phyloP scores from a whole-genome alignment of 30 jellyfish, hydroid and myxozoan genomes.

The Aurelia aurita region DNA sequence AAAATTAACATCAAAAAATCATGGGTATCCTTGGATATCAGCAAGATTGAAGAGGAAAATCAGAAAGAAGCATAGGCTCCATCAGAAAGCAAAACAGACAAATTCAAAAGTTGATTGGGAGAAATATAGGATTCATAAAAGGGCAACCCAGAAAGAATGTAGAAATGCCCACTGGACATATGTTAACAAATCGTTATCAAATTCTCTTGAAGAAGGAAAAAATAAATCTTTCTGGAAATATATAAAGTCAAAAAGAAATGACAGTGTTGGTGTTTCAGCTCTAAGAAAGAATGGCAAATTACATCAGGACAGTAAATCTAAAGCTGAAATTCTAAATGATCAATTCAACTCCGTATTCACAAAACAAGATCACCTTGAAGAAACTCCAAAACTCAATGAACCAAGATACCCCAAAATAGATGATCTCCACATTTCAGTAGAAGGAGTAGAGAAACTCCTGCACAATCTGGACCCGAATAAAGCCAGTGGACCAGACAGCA shows the following conservation, averaged over 20 bases:
- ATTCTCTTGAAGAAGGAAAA: not conserved
- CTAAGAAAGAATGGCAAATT: constrained; percentile 2
- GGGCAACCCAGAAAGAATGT: constrained; percentile 4
- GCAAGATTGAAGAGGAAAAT: constrained; percentile 4
- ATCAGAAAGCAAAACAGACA: constrained; percentile 3
- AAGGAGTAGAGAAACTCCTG: constrained; percentile 12
- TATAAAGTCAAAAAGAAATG: constrained; percentile 11
- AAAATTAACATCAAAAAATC: not conserved
- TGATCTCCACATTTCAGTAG: not conserved
- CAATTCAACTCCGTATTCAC: constrained; percentile 12
- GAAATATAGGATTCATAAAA: not conserved
- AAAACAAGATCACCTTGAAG: constrained; percentile 11
- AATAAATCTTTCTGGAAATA: constrained; percentile 3
- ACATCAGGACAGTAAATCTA: constrained; percentile 19
- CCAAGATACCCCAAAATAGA: constrained; percentile 2
- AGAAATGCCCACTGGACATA: constrained; percentile 16
- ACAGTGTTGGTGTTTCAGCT: constrained; percentile 9
- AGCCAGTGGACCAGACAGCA: constrained; percentile 32
- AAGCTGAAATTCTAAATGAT: not conserved
- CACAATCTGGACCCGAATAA: constrained; percentile 14
- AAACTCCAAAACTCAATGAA: not conserved
- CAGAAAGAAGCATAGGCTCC: constrained; percentile 15
- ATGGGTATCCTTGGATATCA: constrained; percentile 12
- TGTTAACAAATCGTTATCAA: not conserved
- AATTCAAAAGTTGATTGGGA: constrained; percentile 10